phyloP scores from a whole-genome alignment of 2,797 vertebrate genomes.

The Myiotriccus ornatus region DNA sequence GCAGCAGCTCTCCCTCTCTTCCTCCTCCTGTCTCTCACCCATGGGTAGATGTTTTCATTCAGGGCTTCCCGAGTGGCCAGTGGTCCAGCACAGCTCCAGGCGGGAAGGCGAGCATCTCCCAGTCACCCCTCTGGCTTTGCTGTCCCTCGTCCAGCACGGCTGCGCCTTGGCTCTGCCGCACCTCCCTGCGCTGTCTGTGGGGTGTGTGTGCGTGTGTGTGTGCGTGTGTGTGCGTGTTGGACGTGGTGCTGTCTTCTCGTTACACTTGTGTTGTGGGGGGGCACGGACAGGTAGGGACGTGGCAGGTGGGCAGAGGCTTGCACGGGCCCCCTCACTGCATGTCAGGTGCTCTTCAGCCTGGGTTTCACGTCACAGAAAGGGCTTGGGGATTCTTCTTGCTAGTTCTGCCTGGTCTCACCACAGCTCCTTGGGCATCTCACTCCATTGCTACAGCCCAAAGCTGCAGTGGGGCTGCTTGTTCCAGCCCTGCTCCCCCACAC shows the following conservation, averaged over 20 bases:
- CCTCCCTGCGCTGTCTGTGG: not conserved
- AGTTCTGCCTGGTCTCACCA: not conserved
- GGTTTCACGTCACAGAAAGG: not conserved
- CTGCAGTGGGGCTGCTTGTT: not conserved
- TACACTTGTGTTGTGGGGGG: not conserved
- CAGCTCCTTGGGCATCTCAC: not conserved
- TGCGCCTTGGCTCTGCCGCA: not conserved
- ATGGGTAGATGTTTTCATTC: not conserved
- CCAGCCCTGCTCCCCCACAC: not conserved
- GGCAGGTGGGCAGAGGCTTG: not conserved
- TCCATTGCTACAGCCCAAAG: not conserved
- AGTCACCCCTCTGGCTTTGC: not conserved
- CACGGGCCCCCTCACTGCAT: not conserved
- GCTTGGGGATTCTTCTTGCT: not conserved
- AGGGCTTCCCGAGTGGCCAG: not conserved
- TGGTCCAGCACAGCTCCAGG: not conserved
- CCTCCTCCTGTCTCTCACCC: not conserved
- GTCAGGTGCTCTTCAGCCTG: not conserved
- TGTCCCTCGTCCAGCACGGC: not conserved
- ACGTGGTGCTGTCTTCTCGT: slow-evolving; percentile 28
- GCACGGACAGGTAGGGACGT: not conserved
- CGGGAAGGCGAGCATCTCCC: not conserved
- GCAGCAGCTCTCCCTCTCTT: slow-evolving; percentile 6
- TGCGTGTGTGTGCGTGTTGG: not conserved
- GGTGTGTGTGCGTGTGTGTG: not conserved